Evolutionary conservation across 2,888 invertebrate species (phyloP).

Genomic region (Achlya flavicornis): DNA sequence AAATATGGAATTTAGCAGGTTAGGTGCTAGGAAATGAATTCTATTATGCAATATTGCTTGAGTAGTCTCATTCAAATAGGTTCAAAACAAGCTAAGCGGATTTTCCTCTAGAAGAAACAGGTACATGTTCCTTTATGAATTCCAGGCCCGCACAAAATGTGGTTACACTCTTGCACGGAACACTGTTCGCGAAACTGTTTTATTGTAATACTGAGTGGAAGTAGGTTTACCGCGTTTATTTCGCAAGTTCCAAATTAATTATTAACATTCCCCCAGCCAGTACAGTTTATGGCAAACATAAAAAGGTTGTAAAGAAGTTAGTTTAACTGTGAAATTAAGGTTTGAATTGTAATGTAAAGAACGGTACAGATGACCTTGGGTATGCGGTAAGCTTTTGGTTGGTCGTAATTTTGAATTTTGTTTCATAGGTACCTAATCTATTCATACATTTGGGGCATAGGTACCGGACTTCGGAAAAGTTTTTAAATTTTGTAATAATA

Average conservation of each 20-base stretch:
- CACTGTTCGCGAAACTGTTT: neutral
- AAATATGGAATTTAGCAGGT: too few species aligned
- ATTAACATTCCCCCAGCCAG: constrained; percentile 23
- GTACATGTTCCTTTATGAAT: neutral
- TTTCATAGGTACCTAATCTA: too few species aligned
- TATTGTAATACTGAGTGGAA: neutral
- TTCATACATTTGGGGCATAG: too few species aligned
- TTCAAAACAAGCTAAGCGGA: neutral
- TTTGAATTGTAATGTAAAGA: constrained; percentile 9
- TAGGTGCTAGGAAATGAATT: too few species aligned
- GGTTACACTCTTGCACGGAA: neutral
- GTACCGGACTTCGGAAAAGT: too few species aligned
- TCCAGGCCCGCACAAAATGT: neutral
- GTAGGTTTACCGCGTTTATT: constrained; percentile 26
- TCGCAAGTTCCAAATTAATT: constrained; percentile 32
- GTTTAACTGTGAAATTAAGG: neutral
- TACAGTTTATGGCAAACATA: constrained; percentile 16
- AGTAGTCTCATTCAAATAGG: neutral
- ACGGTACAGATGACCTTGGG: neutral
- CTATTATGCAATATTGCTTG: too few species aligned
- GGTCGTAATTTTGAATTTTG: too few species aligned
- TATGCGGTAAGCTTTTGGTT: neutral
- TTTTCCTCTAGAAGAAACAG: neutral
- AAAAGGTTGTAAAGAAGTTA: constrained; percentile 10
- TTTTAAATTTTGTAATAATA: too few species aligned